phyloP scores from a whole-genome alignment of 2,888 invertebrate genomes.

The Rhimphoctona megacephalus region DNA sequence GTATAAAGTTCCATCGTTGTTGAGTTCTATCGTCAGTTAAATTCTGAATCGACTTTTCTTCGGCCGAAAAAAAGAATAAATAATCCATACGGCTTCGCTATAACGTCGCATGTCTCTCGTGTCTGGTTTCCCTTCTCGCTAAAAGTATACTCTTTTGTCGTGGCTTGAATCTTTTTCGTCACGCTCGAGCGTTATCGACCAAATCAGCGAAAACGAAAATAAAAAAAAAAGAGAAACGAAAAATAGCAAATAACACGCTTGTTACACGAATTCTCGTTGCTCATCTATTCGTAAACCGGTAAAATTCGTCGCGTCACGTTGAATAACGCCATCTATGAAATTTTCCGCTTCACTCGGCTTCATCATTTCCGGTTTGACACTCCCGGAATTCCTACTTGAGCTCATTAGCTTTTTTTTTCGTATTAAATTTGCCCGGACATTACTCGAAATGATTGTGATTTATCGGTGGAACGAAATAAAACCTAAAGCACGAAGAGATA shows the following conservation, averaged over 20 bases:
- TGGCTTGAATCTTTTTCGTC: conserved; percentile 27
- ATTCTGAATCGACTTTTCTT: conserved; percentile 43
- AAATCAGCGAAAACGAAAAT: conserved; percentile 8
- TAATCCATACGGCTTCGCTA: conserved; percentile 12
- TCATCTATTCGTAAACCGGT: background rate
- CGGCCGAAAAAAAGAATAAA: conserved; percentile 5
- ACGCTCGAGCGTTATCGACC: conserved; percentile 23
- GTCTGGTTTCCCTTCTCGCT: conserved; percentile 6
- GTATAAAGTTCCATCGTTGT: conserved; percentile 41
- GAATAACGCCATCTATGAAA: conserved; percentile 34
- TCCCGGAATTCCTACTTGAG: background rate
- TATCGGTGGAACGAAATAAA: background rate
- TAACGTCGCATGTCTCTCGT: background rate
- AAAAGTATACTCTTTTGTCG: conserved; percentile 2
- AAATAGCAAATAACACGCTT: conserved; percentile 6
- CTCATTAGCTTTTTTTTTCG: background rate
- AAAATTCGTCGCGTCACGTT: conserved; percentile 1
- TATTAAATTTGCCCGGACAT: background rate
- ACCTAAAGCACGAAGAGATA: background rate
- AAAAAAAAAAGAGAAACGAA: background rate
- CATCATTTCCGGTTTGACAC: conserved; percentile 19
- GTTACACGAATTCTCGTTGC: background rate
- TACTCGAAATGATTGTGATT: background rate
- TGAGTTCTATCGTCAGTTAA: conserved; percentile 30
- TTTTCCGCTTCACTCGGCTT: background rate